Conservation (phyloP, 2,888 invertebrate genomes). For the Apodemia zela region DNA sequence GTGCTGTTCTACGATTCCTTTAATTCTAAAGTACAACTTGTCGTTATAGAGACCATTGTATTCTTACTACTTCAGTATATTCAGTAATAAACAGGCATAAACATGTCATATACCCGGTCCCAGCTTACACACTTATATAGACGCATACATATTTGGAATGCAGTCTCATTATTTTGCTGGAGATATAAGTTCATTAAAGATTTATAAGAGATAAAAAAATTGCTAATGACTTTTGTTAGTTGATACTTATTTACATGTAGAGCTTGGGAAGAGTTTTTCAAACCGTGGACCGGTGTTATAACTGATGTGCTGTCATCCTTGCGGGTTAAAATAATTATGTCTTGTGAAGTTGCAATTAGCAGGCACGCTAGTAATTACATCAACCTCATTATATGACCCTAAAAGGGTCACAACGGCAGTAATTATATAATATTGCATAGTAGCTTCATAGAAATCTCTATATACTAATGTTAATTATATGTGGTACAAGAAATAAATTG, state of each 20-base stretch:
- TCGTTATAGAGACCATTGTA: slow-evolving; percentile 17
- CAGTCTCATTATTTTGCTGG: slow-evolving; percentile 17
- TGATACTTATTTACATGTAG: slow-evolving; percentile 4
- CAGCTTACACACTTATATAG: slow-evolving; percentile 6
- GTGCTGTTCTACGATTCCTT: neutral
- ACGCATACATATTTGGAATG: slow-evolving; percentile 15
- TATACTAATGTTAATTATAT: too few species aligned
- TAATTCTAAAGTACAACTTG: slow-evolving; percentile 5
- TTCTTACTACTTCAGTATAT: slow-evolving; percentile 13
- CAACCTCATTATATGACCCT: too few species aligned
- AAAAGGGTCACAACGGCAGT: too few species aligned
- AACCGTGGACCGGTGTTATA: neutral
- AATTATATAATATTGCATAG: too few species aligned
- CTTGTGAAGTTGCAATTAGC: too few species aligned
- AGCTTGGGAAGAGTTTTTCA: slow-evolving; percentile 9
- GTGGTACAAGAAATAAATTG: too few species aligned
- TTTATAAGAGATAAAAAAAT: slow-evolving; percentile 13
- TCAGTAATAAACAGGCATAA: slow-evolving; percentile 14
- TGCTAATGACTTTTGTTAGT: slow-evolving; percentile 16
- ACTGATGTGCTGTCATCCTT: neutral
- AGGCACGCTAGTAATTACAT: too few species aligned
- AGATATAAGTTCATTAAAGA: slow-evolving; percentile 16
- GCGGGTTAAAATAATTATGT: too few species aligned
- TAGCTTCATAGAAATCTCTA: too few species aligned
- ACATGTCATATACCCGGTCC: slow-evolving; percentile 6